Evolutionary conservation across 2,113 vertebrate species (phyloP), one percentile per base, ranked within the genome.

Genomic region (Cnemophilus loriae): DNA sequence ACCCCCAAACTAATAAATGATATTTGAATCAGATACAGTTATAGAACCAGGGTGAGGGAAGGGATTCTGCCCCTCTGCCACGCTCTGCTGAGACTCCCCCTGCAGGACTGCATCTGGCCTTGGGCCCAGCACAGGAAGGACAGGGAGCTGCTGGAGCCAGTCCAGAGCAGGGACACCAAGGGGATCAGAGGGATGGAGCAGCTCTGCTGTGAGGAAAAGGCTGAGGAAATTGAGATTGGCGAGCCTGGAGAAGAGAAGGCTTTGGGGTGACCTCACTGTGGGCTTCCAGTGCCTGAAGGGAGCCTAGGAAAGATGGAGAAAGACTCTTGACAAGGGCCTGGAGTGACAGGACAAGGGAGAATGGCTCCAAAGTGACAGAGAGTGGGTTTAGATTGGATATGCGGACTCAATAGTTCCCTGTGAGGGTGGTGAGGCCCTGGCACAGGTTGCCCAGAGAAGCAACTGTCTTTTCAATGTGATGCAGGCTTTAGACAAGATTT

Each of bases 1-100:
- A 5, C 4, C 5, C 33, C 7, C 10, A 33, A n/a, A 61, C 4
- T 50, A 56, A 88, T 50, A 84, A 80, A 37, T 60, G 5, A 50
- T 67, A 35, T 39, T 39, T 89, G 65, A 89, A 84, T 41, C 68
- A 84, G 63, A 65, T 49, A 61, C 27, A 44, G 44, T 44, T 83
- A n/a, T 37, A 71, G 61, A 90, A 56, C 10, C 27, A 71, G 32
- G 13, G 19, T 20, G 19, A 52, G 69, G 8, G 37, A 27, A 35
- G 8, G 8, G 39, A 35, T 60, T 75, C 30, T 82, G 46, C 23
- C 37, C 8, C 27, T 80, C 16, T 71, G 57, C 26, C 19, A 19
- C 0, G 0, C 42, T 64, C 26, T 73, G 37, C 59, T 42, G 35
- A 81, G 26, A 7, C 6, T n/a, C 33, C 17, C 32, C 23, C 28